Conservation (phyloP, 1,140 invertebrate species). For the Brachionus koreanus region DNA sequence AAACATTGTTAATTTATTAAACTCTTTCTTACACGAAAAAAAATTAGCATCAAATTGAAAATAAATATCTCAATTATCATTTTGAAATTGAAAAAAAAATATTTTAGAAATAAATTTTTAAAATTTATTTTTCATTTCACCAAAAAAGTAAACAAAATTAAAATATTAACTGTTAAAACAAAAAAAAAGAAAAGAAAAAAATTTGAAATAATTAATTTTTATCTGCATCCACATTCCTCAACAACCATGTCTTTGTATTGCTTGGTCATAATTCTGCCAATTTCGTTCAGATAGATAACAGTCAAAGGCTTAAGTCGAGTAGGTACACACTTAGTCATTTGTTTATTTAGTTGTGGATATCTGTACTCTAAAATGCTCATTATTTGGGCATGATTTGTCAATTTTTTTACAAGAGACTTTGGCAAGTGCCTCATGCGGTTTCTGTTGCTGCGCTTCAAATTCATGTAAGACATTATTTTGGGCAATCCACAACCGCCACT, state of each 20-base stretch:
- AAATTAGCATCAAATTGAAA: too few relatives aligned
- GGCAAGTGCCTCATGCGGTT: not conserved
- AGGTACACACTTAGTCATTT: slow-evolving; percentile 42
- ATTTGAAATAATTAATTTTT: not conserved
- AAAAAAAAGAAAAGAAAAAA: not conserved
- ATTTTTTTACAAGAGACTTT: not conserved
- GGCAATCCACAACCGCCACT: not conserved
- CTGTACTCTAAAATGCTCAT: slow-evolving; percentile 41
- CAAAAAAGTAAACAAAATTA: not conserved
- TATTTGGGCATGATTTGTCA: slow-evolving; percentile 43
- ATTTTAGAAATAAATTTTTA: not conserved
- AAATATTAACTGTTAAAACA: not conserved
- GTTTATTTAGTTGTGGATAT: slow-evolving; percentile 12
- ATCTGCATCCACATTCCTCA: slow-evolving; percentile 41
- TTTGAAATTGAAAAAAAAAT: not conserved
- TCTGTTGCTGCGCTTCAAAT: not conserved
- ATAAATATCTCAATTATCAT: too few relatives aligned
- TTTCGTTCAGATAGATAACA: slow-evolving; percentile 31
- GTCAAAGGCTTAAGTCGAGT: slow-evolving; percentile 31
- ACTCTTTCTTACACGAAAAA: too few relatives aligned
- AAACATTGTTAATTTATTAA: too few relatives aligned
- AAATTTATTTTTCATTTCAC: not conserved
- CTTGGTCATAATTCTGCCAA: slow-evolving; percentile 17
- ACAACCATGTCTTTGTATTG: slow-evolving; percentile 40
- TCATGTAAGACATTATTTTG: not conserved